Conservation (phyloP, 2,797 vertebrate species). For the Pygocentrus nattereri region DNA sequence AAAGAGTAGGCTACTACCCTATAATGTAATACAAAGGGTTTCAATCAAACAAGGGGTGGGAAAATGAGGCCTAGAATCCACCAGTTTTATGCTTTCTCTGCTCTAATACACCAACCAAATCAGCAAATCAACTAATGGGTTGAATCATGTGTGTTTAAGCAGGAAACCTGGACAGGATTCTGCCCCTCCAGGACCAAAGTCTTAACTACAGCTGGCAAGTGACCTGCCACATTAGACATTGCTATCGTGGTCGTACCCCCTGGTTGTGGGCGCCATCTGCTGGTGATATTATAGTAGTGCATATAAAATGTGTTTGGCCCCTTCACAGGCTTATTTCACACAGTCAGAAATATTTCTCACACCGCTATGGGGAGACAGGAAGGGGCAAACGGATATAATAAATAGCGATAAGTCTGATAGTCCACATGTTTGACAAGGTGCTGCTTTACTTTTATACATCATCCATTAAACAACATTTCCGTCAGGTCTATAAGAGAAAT, state of each 20-base stretch:
- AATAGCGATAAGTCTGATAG: slow-evolving; percentile 28
- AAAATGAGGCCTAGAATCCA: not conserved
- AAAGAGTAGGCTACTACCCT: not conserved
- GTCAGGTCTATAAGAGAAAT: too few species aligned
- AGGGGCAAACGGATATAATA: slow-evolving; percentile 51
- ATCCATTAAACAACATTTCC: not conserved
- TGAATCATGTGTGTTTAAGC: not conserved
- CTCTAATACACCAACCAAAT: not conserved
- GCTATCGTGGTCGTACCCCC: not conserved
- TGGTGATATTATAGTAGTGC: slow-evolving; percentile 14
- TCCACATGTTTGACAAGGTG: too few species aligned
- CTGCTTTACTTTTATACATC: not conserved
- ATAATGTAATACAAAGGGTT: not conserved
- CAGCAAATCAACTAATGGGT: not conserved
- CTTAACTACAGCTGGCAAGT: not conserved
- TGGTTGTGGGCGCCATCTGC: slow-evolving; percentile 37
- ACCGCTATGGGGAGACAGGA: slow-evolving; percentile 34
- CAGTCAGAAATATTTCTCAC: slow-evolving; percentile 26
- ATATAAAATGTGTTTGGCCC: not conserved
- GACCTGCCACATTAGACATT: not conserved
- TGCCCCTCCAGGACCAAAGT: not conserved
- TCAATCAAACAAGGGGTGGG: too few species aligned
- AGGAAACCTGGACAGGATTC: not conserved
- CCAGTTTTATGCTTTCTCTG: not conserved
- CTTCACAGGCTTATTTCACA: not conserved